Evolutionary conservation across 92 coral and sea anemone genomes (phyloP).

Genomic region (Porites cylindrica): DNA sequence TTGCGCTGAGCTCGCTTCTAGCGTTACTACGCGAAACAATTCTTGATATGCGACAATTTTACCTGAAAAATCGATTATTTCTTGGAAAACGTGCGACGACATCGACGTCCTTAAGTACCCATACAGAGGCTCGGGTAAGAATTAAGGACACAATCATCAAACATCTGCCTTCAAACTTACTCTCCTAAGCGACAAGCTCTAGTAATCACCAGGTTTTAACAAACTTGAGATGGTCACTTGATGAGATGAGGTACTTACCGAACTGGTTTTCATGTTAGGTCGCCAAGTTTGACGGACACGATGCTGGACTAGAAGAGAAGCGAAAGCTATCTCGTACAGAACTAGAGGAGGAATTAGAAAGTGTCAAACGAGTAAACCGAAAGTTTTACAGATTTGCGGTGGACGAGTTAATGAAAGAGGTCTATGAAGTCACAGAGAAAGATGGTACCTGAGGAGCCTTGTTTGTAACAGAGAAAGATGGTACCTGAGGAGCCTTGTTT

Average conservation of each 20-base stretch:
- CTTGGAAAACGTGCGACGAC: too few relatives aligned
- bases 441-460: background rate
- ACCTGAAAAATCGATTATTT: too few relatives aligned
- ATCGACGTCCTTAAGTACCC: too few relatives aligned
- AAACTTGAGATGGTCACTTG: background rate
- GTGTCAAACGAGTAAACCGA: slow-evolving; percentile 73
- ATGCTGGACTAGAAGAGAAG: slow-evolving; percentile 19
- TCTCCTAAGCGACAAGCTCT: too few relatives aligned
- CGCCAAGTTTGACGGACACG: slow-evolving; percentile 16
- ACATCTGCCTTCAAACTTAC: too few relatives aligned
- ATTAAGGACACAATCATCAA: too few relatives aligned
- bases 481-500: too few relatives aligned
- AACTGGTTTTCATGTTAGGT: slow-evolving; percentile 15
- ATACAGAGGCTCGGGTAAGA: too few relatives aligned
- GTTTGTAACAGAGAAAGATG: background rate
- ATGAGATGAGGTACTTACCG: background rate
- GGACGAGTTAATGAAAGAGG: slow-evolving; percentile 71
- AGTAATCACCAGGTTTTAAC: too few relatives aligned
- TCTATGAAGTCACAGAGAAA: slow-evolving; percentile 19
- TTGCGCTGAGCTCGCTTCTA: too few relatives aligned
- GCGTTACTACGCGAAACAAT: too few relatives aligned
- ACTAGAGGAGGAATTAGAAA: slow-evolving; percentile 60
- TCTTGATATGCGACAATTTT: too few relatives aligned
- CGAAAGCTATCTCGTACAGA: slow-evolving; percentile 47
- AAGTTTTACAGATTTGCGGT: slow-evolving; percentile 87